These are phyloP conservation scores for Drosophila trichaetosa DNA, from an alignment of 2,888 invertebrate genomes.

Conservation along the genomic window DNA sequence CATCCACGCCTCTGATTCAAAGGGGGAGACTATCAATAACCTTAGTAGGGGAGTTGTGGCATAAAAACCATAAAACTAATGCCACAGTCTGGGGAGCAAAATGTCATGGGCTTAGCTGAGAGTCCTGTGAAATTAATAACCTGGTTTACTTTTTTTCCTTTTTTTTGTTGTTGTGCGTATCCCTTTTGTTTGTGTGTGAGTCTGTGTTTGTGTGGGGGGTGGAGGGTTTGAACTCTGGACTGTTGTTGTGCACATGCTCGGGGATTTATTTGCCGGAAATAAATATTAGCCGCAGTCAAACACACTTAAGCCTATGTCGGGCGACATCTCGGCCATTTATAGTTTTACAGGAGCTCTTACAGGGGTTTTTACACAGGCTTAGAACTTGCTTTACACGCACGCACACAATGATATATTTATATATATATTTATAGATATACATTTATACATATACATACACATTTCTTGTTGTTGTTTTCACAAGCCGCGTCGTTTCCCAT, in stretches of 20 bases:
- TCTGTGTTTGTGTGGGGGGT: not conserved
- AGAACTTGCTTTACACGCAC: slow-evolving; percentile 74
- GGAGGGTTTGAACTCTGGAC: slow-evolving; percentile 20
- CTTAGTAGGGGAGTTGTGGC: slow-evolving; percentile 39
- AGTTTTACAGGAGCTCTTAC: slow-evolving; percentile 49
- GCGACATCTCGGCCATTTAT: slow-evolving; percentile 56
- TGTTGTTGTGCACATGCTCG: slow-evolving; percentile 53
- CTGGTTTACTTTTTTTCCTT: slow-evolving; percentile 63
- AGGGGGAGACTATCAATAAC: slow-evolving; percentile 66
- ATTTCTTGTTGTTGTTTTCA: slow-evolving; percentile 34
- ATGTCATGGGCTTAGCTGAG: slow-evolving; percentile 39
- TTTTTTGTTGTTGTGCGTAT: slow-evolving; percentile 27
- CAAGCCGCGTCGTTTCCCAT: slow-evolving; percentile 77
- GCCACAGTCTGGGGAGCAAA: slow-evolving; percentile 52
- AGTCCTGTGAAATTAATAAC: slow-evolving; percentile 75
- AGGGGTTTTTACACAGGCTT: slow-evolving; percentile 71
- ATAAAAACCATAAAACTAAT: slow-evolving; percentile 73
- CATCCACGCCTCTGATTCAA: slow-evolving; percentile 6
- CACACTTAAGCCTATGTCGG: slow-evolving; percentile 73
- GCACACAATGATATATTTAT: slow-evolving; percentile 47
- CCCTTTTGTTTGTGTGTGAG: slow-evolving; percentile 26
- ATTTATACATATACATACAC: slow-evolving; percentile 1
- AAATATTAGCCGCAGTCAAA: slow-evolving; percentile 81
- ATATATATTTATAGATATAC: slow-evolving; percentile 10
- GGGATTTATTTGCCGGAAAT: slow-evolving; percentile 81